Base-by-base conservation (phyloP, 1,140 invertebrate genomes). In the Calliphora vicina region DNA sequence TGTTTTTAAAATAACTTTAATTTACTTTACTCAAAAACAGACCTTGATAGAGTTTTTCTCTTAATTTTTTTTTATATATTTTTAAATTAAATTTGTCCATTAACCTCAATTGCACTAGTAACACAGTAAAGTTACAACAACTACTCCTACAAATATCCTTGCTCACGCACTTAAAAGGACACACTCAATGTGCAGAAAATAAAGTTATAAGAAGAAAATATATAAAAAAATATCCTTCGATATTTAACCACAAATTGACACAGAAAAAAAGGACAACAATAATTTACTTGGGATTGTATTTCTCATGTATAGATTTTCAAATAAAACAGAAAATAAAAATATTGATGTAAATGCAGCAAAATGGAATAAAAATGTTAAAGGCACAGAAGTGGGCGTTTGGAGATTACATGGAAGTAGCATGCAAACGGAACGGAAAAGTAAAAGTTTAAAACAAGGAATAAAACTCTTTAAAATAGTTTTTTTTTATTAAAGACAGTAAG, bases 191-290 rank as follows among this genome's bases (percentile, higher is more conserved):
- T 35, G 6, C 6, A 35, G 10, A 35, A 35, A 35, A 35, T 15
- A n/a, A 57, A 57, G 17, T 57, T 57, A 13, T 17, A 57, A 57
- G 15, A 57, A 17, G 45, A n/a, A n/a, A 67, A 23, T n/a, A 67
- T 67, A 67, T 23, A 50, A 5, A 67, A 67, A 23, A 67, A 23
- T 23, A 67, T 67, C 61, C n/a, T 67, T 67, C n/a, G 9, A 67
- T 67, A 67, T 4, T 67, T 78, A 42, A 25, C 74, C 74, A 78
- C 74, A 78, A 78, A 78, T 43, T 78, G 74, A 78, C 74, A 78
- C 74, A 78, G n/a, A 74, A 78, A 67, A 67, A 20, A 78, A 45
- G 1, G 17, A 78, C 74, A 78, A 10, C 74, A 78, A 78, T 43
- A 78, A 45, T 74, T 74, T 74, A 74, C 27, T 74, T 15, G 72